Evolutionary conservation across 1,140 invertebrate species (phyloP), one percentile per base, ranked within the genome.

Genomic region (Dendroctonus valens): DNA sequence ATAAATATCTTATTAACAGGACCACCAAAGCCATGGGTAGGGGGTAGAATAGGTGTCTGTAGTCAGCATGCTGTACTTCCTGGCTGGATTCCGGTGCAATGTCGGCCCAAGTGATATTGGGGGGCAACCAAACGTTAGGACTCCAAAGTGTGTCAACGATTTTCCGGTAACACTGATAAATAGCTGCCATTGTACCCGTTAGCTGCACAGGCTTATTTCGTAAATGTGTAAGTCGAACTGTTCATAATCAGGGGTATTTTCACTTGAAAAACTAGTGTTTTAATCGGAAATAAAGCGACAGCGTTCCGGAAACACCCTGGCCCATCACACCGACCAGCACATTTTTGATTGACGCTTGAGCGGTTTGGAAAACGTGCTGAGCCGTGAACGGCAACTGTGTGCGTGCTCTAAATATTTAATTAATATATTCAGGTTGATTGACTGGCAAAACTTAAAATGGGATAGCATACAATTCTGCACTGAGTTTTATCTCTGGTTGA

Each of bases 21-120:
- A 96, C 81, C 46, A 89, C 80, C 37, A 93, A 74, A 26, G 93
- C 91, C 80, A 95, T 83, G 5, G 89, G 88, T 73, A 96, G 78
- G n/a, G 93, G 90, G 78, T 88, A 88, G 65, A 89, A 81, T 52
- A 97, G 81, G 81, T 97, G 91, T 74, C 83, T 86, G 75, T 91
- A 87, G 77, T 95, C 86, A 46, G 92, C 86, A 81, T 92, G 93
- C 62, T 87, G 83, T 66, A 93, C 86, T 71, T 86, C 84, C 67
- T 89, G 84, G 70, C 85, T 89, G 50, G 90, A 84, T 67, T 86
- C 92, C 26, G 92, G 89, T 71, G 85, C 83, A 50, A 95, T 87
- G 75, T 95, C 89, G n/a, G 84, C 83, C 93, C 94, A 96, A 73
- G 91, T 92, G 64, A 88, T 89, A 79, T 94, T 94, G 65, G 92